These are phyloP conservation scores for Heteractis magnifica DNA, from an alignment of 92 coral and sea anemone genomes.

Conservation along the genomic window DNA sequence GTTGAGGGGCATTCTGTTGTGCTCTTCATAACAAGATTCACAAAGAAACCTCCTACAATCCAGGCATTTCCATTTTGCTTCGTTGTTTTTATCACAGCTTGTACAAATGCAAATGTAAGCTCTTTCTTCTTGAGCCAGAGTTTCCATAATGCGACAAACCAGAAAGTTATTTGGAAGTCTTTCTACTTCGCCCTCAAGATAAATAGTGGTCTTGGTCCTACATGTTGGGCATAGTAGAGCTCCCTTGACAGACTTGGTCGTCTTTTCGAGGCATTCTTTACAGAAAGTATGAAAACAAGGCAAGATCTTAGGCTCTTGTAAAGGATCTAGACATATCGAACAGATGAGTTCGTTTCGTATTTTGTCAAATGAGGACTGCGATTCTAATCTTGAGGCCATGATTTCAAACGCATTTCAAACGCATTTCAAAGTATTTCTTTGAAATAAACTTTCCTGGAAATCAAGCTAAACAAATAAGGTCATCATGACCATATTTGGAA, in stretches of 20 bases:
- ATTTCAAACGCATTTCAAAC: too few species aligned
- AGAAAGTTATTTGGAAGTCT: conserved; percentile 51
- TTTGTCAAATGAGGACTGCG: conserved; percentile 22
- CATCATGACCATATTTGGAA: conserved; percentile 43
- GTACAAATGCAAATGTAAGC: conserved; percentile 31
- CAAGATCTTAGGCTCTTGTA: conserved; percentile 62
- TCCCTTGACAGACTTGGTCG: conserved; percentile 9
- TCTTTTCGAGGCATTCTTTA: conserved; percentile 54
- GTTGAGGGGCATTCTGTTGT: conserved; percentile 20
- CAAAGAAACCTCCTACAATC: not conserved
- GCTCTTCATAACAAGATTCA: conserved; percentile 31
- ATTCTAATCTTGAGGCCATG: conserved; percentile 1
- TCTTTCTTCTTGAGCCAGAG: conserved; percentile 27
- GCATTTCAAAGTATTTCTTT: not conserved
- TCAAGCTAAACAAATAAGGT: conserved; percentile 40
- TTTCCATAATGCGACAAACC: conserved; percentile 41
- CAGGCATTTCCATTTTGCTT: conserved; percentile 8
- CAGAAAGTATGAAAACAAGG: conserved; percentile 81
- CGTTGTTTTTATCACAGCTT: not conserved
- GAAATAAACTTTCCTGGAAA: conserved; percentile 1
- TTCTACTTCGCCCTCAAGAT: conserved; percentile 19
- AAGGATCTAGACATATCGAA: conserved; percentile 62
- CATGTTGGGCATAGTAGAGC: conserved; percentile 45
- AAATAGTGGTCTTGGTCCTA: conserved; percentile 15
- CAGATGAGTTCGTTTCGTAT: conserved; percentile 54